Conservation (phyloP, 2,797 vertebrate species). For the Staurois parvus region DNA sequence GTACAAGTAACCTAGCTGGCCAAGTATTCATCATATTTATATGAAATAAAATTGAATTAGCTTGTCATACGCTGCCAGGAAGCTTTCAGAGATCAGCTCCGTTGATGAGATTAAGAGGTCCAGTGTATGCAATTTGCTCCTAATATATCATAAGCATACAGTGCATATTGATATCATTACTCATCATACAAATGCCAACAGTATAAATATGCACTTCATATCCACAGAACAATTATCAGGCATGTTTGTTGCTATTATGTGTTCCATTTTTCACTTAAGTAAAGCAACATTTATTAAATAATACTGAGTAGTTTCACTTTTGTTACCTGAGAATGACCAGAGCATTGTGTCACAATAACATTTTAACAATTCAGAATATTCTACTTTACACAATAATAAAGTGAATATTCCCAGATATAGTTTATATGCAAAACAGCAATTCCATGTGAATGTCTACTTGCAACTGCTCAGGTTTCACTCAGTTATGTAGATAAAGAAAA, state of each 20-base stretch:
- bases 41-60: too few relatives aligned
- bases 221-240: neutral
- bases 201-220: neutral
- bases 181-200: neutral
- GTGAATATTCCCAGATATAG: neutral
- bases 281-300: neutral
- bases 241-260: neutral
- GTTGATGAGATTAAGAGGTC: neutral
- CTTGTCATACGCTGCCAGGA: neutral
- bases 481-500: neutral
- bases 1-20: too few relatives aligned
- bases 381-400: neutral
- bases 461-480: neutral
- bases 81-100: neutral
- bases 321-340: constrained; percentile 27
- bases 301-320: constrained; percentile 17
- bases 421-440: neutral
- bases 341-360: neutral
- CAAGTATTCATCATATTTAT: too few relatives aligned
- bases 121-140: neutral
- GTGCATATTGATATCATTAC: neutral
- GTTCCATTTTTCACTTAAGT: neutral
- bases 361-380: neutral
- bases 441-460: neutral
- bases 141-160: neutral